Percentiles rank a stretch among this genome's conserved stretches.
Conservation (phyloP, 2,888 invertebrate species). For the Chalcis sispes region DNA sequence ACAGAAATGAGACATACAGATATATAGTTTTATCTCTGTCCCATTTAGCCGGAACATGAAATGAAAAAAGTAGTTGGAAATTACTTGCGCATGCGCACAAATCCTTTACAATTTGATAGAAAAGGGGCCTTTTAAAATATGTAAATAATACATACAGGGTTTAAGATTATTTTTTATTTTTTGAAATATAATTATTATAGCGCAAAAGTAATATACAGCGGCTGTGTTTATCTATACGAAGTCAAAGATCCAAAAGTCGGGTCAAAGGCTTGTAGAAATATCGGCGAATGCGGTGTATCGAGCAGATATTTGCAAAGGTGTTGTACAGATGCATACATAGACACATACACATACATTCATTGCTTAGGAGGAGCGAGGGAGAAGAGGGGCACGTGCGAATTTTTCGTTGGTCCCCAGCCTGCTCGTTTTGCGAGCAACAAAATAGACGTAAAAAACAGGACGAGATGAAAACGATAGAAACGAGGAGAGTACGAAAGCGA, state of each 20-base stretch:
- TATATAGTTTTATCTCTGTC: slow-evolving; percentile 24
- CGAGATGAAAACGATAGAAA: slow-evolving; percentile 33
- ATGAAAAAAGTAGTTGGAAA: slow-evolving; percentile 11
- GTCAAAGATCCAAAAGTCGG: no score
- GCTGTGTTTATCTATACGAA: no score
- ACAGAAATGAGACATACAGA: slow-evolving; percentile 11
- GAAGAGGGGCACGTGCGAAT: slow-evolving; percentile 12
- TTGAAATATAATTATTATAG: no score
- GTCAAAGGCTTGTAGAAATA: no score
- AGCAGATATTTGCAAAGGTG: no score
- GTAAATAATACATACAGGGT: no score
- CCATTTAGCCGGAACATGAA: slow-evolving; percentile 24
- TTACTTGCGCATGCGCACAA: slow-evolving; percentile 30
- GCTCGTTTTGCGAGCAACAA: not conserved
- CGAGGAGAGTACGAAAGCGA: no score
- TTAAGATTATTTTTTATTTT: no score
- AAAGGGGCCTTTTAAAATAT: no score
- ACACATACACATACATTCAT: not conserved
- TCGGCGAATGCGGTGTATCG: no score
- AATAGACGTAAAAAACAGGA: not conserved
- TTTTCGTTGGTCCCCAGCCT: not conserved
- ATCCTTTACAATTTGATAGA: no score
- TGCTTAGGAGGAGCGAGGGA: not conserved
- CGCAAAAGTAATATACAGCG: no score
- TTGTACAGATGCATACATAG: not conserved